These are phyloP conservation scores for Hipposideros larvatus DNA, from an alignment of 2,797 vertebrate species.

Conservation along the genomic window DNA sequence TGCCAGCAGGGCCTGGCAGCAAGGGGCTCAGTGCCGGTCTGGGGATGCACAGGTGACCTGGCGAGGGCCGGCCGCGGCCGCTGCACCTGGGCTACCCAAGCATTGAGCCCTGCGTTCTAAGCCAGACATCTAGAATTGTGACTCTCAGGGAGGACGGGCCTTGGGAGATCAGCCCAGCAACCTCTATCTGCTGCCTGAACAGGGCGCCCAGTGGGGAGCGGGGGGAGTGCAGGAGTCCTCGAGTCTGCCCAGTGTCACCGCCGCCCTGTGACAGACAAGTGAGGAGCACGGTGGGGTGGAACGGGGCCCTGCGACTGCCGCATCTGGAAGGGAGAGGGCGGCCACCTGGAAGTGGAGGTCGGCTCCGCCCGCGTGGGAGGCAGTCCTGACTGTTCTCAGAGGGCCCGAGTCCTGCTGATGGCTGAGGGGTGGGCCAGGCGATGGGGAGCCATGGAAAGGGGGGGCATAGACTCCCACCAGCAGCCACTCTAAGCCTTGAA, in stretches of 20 bases:
- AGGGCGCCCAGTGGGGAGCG: too few relatives aligned
- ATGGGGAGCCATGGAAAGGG: accelerated
- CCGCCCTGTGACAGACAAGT: accelerated
- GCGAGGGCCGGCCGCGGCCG: accelerated
- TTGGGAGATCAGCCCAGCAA: accelerated
- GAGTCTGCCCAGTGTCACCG: accelerated
- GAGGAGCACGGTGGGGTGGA: background rate
- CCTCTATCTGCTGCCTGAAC: background rate
- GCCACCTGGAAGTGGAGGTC: background rate
- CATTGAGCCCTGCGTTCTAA: accelerated
- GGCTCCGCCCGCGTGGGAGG: accelerated
- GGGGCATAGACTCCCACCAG: accelerated
- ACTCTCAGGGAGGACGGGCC: background rate
- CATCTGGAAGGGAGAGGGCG: accelerated
- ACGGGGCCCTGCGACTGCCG: accelerated
- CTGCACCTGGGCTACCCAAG: accelerated
- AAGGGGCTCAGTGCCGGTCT: accelerated
- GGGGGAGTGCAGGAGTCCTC: accelerated
- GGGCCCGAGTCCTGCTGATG: accelerated
- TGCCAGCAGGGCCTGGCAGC: too few relatives aligned
- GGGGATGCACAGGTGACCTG: background rate
- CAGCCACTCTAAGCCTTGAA: background rate
- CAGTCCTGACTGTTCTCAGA: background rate
- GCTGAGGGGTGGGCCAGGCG: background rate
- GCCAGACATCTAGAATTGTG: background rate